Base-by-base conservation (phyloP, 1,140 invertebrate species). In the Atta texana region DNA sequence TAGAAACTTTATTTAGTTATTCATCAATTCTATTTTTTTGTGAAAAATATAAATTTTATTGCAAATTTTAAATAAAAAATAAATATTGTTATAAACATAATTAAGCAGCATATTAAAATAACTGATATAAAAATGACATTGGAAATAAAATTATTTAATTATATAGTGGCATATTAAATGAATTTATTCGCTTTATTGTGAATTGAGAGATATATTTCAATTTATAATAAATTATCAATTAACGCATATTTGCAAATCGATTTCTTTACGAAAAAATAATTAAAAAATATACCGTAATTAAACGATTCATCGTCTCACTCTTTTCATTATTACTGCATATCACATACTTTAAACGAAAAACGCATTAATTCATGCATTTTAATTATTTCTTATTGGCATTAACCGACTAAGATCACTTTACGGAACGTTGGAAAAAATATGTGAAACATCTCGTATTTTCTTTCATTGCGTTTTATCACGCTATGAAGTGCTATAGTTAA, bases 351-450 rank as follows among this genome's bases (percentile, higher is more conserved):
- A 68, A 80, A 76, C 5, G 5, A 57, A 28, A 74, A 77, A 55
- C 4, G 7, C 59, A 3, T 44, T 53, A 6, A 34, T 6, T 44
- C 34, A 34, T 7, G 31, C 12, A 68, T 24, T 39, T 66, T 16
- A 59, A 8, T 53, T 4, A 14, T 39, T 80, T 80, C n/a, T 44
- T 44, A 39, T 12, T 21, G 28, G 3, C 61, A 78, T 53, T 78
- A 31, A 68, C n/a, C n/a, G 28, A 68, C 61, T 68, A 68, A n/a
- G n/a, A 34, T 66, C 39, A 14, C 16, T 51, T 64, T 49, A 75
- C 16, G 24, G 49, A 10, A 14, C 3, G 3, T 44, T 76, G 39
- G 28, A 21, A 71, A 44, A 28, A 12, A 76, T 39, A 76, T 0
- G 3, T n/a, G 14, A 28, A 76, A 24, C 21, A 44, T 44, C 8